Conservation (phyloP, 2,888 invertebrate species). For the Gymnosoma rotundatum region DNA sequence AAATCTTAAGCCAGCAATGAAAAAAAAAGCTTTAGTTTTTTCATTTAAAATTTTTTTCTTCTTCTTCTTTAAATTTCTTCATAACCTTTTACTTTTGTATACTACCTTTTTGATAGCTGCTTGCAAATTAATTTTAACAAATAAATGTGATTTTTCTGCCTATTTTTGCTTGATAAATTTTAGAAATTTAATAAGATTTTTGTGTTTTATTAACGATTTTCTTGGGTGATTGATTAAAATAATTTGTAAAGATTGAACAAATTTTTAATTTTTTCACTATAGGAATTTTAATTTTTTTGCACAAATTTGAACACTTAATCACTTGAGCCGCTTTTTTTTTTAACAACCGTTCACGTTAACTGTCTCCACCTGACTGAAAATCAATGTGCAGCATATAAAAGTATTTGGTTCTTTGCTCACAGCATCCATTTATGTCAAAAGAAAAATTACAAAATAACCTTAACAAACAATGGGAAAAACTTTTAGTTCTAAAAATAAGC, state of each 20-base stretch:
- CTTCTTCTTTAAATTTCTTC: constrained; percentile 34
- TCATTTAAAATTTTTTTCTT: constrained; percentile 23
- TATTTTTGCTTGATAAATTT: constrained; percentile 16
- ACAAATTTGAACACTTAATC: constrained; percentile 68
- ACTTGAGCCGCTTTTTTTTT: constrained; percentile 73
- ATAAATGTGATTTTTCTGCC: constrained; percentile 47
- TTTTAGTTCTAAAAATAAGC: constrained; percentile 33
- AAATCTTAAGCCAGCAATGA: constrained; percentile 41
- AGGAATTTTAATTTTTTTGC: constrained; percentile 52
- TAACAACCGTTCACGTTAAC: constrained; percentile 81
- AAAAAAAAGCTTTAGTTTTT: constrained; percentile 50
- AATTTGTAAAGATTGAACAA: constrained; percentile 10
- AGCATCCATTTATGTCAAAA: constrained; percentile 54
- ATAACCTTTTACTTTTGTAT: constrained; percentile 67
- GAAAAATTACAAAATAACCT: too few species aligned
- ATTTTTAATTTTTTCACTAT: constrained; percentile 43
- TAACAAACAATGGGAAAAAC: constrained; percentile 35
- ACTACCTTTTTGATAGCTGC: constrained; percentile 61
- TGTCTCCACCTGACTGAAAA: constrained; percentile 82
- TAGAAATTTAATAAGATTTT: not conserved
- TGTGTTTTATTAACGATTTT: not conserved
- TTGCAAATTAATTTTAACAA: constrained; percentile 61
- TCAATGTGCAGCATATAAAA: constrained; percentile 66
- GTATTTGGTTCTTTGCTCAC: constrained; percentile 51
- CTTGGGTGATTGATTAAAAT: constrained; percentile 16